A percentile compares a stretch with the other conserved stretches of the same genome.
Conservation (phyloP, 2,888 invertebrate species). For the Gerris lacustris region DNA sequence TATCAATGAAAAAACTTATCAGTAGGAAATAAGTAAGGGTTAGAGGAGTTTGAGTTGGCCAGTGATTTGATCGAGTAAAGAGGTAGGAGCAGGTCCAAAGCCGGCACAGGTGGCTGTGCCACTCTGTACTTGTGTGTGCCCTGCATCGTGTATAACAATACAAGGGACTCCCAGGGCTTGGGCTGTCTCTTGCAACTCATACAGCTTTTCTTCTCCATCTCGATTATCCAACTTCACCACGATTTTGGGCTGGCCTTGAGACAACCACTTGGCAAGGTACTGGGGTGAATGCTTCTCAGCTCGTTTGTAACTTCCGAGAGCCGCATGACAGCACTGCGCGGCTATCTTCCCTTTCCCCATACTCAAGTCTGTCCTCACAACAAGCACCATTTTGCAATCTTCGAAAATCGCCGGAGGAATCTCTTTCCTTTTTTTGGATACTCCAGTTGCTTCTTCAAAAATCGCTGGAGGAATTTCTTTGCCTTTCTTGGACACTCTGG, state of each 20-base stretch:
- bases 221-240: conserved; percentile 48
- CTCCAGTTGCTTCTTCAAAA: too few species aligned
- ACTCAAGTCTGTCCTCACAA: conserved; percentile 60
- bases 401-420: background rate
- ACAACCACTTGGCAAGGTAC: conserved; percentile 49
- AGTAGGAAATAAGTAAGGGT: too few species aligned
- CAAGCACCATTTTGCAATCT: conserved; percentile 53
- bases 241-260: conserved; percentile 60
- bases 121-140: conserved; percentile 80
- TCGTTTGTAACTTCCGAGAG: conserved; percentile 53
- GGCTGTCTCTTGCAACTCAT: conserved; percentile 56
- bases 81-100: conserved; percentile 77
- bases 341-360: conserved; percentile 70
- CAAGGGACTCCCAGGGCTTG: conserved; percentile 48
- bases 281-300: conserved; percentile 38
- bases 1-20: too few species aligned
- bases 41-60: conserved; percentile 64
- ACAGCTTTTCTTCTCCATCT: conserved; percentile 50
- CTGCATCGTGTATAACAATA: conserved; percentile 75
- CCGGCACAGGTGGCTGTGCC: conserved; percentile 84
- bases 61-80: conserved; percentile 65
- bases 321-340: conserved; percentile 68
- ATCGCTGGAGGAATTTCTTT: too few species aligned
- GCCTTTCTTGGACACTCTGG: too few species aligned
- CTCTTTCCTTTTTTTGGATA: too few species aligned